Evolutionary conservation across 2,113 vertebrate genomes (phyloP).

Genomic region (Tragelaphus buxtoni): DNA sequence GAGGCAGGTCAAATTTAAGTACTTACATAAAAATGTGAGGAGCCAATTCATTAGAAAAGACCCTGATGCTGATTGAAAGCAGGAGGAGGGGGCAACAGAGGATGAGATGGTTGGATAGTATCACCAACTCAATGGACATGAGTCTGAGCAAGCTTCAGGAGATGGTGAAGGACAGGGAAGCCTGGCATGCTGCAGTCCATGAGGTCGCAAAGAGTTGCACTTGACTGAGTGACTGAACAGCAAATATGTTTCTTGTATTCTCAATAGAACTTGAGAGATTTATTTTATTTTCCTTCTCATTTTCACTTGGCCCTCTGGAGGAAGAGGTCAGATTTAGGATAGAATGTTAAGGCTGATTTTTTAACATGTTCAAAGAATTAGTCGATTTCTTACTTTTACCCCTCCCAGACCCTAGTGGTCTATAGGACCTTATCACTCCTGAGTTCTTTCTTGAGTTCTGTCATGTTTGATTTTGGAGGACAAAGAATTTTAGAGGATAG

Average conservation of each 20-base stretch:
- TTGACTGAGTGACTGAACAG: background rate
- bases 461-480: background rate
- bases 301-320: background rate
- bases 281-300: background rate
- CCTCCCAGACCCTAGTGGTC: too few species aligned
- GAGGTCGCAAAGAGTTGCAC: background rate
- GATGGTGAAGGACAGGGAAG: background rate
- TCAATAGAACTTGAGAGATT: background rate
- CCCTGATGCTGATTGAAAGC: background rate
- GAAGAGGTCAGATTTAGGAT: background rate
- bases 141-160: background rate
- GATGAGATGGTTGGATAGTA: background rate
- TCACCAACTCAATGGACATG: background rate
- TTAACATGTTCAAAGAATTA: background rate
- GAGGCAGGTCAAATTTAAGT: background rate
- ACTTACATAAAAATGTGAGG: background rate
- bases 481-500: background rate
- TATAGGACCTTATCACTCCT: background rate
- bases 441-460: background rate
- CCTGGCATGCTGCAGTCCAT: accelerated
- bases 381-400: background rate
- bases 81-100: background rate
- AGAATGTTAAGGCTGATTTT: background rate
- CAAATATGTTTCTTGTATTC: background rate
- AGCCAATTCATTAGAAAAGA: background rate